Evolutionary conservation across 2,888 invertebrate species (phyloP), one percentile per base, ranked within the genome.

Genomic region (Pasiphila rectangulata): DNA sequence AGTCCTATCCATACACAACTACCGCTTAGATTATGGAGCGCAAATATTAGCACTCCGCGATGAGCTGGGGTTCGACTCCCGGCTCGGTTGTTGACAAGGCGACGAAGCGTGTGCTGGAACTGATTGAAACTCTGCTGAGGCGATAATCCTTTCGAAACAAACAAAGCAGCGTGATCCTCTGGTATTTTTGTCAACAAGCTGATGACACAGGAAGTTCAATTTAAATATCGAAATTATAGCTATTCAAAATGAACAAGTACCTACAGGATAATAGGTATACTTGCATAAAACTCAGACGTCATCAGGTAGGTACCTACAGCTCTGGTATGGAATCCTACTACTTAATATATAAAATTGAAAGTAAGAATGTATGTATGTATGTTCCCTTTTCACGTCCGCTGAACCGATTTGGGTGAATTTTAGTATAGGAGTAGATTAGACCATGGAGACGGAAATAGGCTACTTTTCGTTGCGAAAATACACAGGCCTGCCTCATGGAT

Each of bases 31-130:
- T 39, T 39, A 39, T 34, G 36, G 25, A 29, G 36, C 16, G 52
- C 47, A 52, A 61, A 61, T 61, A 61, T 59, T 61, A 48, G 45
- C 55, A 39, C 51, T 21, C 40, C 34, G 44, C 55, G 49, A 53
- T 51, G 54, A 47, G 52, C 45, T 34, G 35, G 53, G 55, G 59
- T 52, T 49, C 52, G 47, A 49, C 25, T 58, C 57, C 56, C 59
- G 44, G 30, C 45, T 39, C 27, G 46, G 21, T 36, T 49, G 49
- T 49, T 49, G 49, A 49, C 49, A 40, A 32, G 30, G 37, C 40
- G 38, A 2, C 34, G 23, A 24, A 13, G 27, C 40, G 40, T 23
- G 35, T 1, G 21, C 34, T 13, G 21, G 20, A 27, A 24, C 43
- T 48, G 49, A 49, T 49, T 45, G 44, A 25, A 49, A 49, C 39